Conservation (phyloP, 2,113 vertebrate genomes). For the Tetrao urogallus region DNA sequence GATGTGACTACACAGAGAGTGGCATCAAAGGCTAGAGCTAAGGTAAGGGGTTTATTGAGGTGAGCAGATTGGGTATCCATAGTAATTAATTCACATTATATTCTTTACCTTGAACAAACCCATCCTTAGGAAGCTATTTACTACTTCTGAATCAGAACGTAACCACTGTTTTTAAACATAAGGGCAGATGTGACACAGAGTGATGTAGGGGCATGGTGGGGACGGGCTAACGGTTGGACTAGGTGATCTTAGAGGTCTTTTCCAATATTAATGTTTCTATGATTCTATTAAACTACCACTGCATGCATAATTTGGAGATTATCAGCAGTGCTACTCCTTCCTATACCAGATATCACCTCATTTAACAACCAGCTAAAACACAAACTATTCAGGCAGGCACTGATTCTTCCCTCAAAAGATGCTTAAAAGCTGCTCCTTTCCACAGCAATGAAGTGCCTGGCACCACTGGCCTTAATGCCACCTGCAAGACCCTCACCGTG, state of each 20-base stretch:
- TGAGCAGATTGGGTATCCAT: not conserved
- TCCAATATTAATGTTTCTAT: too few species aligned
- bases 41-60: not conserved
- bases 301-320: not conserved
- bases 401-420: not conserved
- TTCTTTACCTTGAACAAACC: not conserved
- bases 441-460: not conserved
- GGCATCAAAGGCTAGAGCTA: not conserved
- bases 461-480: not conserved
- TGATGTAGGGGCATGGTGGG: too few species aligned
- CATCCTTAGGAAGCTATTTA: fast-evolving
- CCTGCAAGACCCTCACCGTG: not conserved
- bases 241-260: too few species aligned
- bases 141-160: not conserved
- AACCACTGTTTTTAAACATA: not conserved
- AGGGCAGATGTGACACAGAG: too few species aligned
- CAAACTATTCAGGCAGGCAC: not conserved
- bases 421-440: not conserved
- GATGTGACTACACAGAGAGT: not conserved
- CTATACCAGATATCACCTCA: slow-evolving; percentile 32
- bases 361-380: slow-evolving; percentile 51
- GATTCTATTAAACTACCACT: not conserved
- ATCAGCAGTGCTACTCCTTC: slow-evolving; percentile 15
- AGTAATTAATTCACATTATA: not conserved
- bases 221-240: too few species aligned